Conservation (phyloP, 2,113 vertebrate species). For the Prinia subflava region DNA sequence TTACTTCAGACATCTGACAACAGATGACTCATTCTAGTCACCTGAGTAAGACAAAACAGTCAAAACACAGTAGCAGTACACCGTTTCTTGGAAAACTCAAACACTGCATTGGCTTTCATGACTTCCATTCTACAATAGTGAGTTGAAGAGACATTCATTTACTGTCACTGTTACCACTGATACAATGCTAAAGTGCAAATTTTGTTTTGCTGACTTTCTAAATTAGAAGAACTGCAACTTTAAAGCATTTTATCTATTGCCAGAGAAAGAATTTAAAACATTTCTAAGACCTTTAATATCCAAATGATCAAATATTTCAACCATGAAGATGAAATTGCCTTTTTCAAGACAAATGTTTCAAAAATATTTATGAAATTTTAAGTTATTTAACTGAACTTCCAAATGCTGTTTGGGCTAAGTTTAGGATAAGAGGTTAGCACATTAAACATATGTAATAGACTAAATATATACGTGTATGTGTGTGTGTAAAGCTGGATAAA, state of each 20-base stretch:
- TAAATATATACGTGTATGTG: not conserved
- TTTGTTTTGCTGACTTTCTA: not conserved
- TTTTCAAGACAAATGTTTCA: not conserved
- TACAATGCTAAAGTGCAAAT: not conserved
- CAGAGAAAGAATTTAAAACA: not conserved
- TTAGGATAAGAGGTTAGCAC: not conserved
- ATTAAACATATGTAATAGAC: not conserved
- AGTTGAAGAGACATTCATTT: not conserved
- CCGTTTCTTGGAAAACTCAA: not conserved
- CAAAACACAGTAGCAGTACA: not conserved
- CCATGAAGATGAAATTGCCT: not conserved
- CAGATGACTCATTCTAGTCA: not conserved
- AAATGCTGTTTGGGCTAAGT: not conserved
- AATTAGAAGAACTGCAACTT: not conserved
- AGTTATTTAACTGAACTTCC: not conserved
- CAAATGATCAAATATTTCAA: not conserved
- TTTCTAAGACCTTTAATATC: not conserved
- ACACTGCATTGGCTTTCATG: not conserved
- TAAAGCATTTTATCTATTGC: not conserved
- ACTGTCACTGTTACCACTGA: not conserved
- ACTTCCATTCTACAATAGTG: not conserved
- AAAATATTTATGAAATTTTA: not conserved
- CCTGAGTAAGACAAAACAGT: not conserved
- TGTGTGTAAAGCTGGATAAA: not conserved
- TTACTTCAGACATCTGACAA: slow-evolving; percentile 8